phyloP scores from a whole-genome alignment of 35 echinoderm and acorn worm species.

The Strongylocentrotus purpuratus region DNA sequence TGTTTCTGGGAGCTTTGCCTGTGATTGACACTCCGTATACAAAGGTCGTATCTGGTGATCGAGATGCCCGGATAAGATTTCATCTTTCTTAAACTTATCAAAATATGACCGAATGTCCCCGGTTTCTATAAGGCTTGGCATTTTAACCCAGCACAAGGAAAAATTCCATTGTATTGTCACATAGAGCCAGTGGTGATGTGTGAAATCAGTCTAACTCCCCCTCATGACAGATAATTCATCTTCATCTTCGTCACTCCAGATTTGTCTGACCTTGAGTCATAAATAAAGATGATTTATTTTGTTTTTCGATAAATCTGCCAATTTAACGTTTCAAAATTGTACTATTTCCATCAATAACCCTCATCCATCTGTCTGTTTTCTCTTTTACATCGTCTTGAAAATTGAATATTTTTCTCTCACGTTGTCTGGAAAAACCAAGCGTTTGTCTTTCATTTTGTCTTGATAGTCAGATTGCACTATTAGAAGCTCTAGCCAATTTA shows the following conservation, averaged over 20 bases:
- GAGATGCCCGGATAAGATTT: background rate
- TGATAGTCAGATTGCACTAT: background rate
- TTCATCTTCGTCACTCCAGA: background rate
- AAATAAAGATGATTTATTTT: constrained; percentile 6
- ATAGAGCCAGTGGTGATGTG: background rate
- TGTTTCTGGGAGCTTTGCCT: background rate
- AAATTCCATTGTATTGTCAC: constrained; percentile 11
- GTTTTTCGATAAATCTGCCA: constrained; percentile 3
- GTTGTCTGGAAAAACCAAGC: background rate
- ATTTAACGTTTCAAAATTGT: background rate
- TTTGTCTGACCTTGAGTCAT: background rate
- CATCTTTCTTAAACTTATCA: constrained; percentile 6
- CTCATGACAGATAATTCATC: background rate
- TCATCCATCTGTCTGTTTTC: background rate
- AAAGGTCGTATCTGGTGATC: constrained; percentile 26
- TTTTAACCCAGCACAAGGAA: background rate
- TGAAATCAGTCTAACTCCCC: background rate
- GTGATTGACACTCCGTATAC: constrained; percentile 20
- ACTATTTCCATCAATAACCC: background rate
- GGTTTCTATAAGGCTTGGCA: background rate
- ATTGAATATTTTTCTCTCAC: background rate
- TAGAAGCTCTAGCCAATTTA: background rate
- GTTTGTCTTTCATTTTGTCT: background rate
- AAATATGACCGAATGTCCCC: constrained; percentile 8
- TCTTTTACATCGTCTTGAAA: background rate